Conservation (phyloP, 2,888 invertebrate species). For the Chouioia cunea region DNA sequence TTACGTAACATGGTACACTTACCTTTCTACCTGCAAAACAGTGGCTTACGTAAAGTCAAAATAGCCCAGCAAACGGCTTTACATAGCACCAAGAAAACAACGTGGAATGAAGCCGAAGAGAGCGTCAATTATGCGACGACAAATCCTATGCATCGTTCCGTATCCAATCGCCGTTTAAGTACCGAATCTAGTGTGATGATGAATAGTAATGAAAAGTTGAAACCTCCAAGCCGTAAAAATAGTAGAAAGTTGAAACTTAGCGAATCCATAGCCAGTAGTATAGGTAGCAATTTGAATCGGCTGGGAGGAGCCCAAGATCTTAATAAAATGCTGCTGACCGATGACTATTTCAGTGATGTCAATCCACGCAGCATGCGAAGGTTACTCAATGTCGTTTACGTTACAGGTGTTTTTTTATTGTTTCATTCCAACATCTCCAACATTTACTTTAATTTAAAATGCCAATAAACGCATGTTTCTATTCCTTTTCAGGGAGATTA, state of each 20-base stretch:
- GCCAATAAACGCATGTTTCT: constrained; percentile 15
- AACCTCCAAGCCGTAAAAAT: constrained; percentile 72
- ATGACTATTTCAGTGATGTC: constrained; percentile 99
- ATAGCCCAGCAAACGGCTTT: constrained; percentile 85
- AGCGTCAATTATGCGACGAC: constrained; percentile 67
- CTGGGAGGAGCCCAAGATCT: constrained; percentile 80
- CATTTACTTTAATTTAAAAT: not conserved
- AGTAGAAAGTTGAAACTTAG: constrained; percentile 84
- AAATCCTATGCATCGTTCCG: constrained; percentile 70
- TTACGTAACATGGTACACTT: constrained; percentile 96
- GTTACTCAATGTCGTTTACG: constrained; percentile 96
- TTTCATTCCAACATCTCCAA: not conserved
- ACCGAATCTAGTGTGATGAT: constrained; percentile 83
- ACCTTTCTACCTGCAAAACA: constrained; percentile 98
- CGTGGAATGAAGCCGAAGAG: constrained; percentile 73
- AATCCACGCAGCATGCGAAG: constrained; percentile 97
- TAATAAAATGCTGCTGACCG: constrained; percentile 91
- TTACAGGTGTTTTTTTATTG: constrained; percentile 79
- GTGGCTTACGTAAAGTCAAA: constrained; percentile 90
- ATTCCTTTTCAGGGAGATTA: constrained; percentile 81
- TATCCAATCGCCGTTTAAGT: constrained; percentile 82
- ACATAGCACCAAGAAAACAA: constrained; percentile 58
- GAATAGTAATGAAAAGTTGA: constrained; percentile 86
- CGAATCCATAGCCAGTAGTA: constrained; percentile 91
- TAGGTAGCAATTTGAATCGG: constrained; percentile 88